Conservation (phyloP, 1,140 invertebrate species). For the Conus ventricosus region DNA sequence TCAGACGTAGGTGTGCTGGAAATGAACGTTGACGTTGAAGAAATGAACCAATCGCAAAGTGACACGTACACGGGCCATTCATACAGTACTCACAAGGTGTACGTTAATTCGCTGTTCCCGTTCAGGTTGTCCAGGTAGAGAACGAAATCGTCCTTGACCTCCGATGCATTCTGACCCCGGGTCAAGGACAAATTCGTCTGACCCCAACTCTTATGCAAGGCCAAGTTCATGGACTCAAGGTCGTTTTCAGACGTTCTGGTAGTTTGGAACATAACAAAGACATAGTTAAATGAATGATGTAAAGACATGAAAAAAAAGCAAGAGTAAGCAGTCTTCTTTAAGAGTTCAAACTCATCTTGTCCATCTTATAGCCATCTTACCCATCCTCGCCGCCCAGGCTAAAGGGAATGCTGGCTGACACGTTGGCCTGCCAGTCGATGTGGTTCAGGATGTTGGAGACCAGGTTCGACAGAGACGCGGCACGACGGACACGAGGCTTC, state of each 20-base stretch:
- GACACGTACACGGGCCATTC: no score
- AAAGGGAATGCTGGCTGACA: slow-evolving; percentile 36
- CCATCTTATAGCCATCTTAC: no score
- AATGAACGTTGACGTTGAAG: no score
- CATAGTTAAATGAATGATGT: no score
- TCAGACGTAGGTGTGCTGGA: no score
- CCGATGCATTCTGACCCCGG: neutral
- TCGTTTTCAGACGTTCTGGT: neutral
- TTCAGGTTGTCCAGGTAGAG: slow-evolving; percentile 2
- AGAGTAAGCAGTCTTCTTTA: no score
- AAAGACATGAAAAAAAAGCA: no score
- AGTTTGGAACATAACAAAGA: no score
- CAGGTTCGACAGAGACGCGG: slow-evolving; percentile 28
- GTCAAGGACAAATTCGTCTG: neutral
- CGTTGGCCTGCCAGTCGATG: slow-evolving; percentile 42
- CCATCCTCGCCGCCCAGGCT: slow-evolving; percentile 1
- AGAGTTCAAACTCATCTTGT: no score
- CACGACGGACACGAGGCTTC: slow-evolving; percentile 31
- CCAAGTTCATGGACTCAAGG: neutral
- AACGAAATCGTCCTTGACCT: slow-evolving; percentile 9
- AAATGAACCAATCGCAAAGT: no score
- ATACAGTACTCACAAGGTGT: slow-evolving; percentile 15
- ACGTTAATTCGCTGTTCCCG: neutral
- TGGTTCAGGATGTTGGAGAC: slow-evolving; percentile 41
- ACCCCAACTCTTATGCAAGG: slow-evolving; percentile 26